These are phyloP conservation scores for Xyrauchen texanus DNA, from an alignment of 2,113 vertebrate genomes.

Conservation along the genomic window DNA sequence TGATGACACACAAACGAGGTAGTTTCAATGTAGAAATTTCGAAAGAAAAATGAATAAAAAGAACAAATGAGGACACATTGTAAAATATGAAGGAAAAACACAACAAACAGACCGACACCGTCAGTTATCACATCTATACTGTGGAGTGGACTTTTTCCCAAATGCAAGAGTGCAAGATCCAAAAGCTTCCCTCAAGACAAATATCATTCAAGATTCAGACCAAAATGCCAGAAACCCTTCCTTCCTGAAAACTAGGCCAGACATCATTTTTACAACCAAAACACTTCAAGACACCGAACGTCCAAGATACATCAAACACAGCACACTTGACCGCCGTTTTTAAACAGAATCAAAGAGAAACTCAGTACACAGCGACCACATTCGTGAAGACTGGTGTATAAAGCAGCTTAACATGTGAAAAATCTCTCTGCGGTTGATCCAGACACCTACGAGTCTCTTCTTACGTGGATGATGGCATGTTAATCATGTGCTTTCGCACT, in stretches of 20 bases:
- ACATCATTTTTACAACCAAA: too few species aligned
- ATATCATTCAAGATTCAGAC: too few species aligned
- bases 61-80: conserved; percentile 47
- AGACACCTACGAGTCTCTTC: not conserved
- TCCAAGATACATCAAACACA: too few species aligned
- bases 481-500: not conserved
- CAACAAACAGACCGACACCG: conserved; percentile 21
- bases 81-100: conserved; percentile 46
- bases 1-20: conserved; percentile 86
- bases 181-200: not conserved
- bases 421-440: not conserved
- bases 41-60: conserved; percentile 66
- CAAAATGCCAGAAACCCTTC: too few species aligned
- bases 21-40: conserved; percentile 89
- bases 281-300: too few species aligned
- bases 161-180: too few species aligned
- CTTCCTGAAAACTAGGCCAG: too few species aligned
- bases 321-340: too few species aligned
- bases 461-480: not conserved
- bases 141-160: too few species aligned
- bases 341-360: not conserved
- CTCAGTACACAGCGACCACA: not conserved
- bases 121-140: not conserved
- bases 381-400: not conserved
- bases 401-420: not conserved